These are phyloP conservation scores for Xenopus laevis DNA, from an alignment of 2,113 vertebrate species.

Conservation along the genomic window DNA sequence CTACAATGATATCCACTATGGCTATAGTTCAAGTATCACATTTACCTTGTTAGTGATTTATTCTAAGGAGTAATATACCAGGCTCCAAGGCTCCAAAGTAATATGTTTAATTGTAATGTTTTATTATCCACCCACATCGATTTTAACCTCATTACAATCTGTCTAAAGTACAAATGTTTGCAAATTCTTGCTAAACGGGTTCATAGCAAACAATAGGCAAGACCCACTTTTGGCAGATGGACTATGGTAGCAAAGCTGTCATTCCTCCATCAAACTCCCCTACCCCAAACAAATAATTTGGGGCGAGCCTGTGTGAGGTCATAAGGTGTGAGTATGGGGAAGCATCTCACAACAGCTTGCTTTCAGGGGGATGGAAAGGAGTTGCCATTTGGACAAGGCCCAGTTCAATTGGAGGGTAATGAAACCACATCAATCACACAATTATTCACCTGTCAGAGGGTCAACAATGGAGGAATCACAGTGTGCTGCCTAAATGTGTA, in stretches of 20 bases:
- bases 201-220: slow-evolving; percentile 6
- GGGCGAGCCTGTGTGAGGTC: slow-evolving; percentile 32
- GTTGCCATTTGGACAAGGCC: background rate
- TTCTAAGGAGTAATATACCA: too few relatives aligned
- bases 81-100: too few relatives aligned
- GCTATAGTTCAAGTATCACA: too few relatives aligned
- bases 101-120: too few relatives aligned
- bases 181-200: background rate
- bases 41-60: too few relatives aligned
- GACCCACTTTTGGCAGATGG: slow-evolving; percentile 28
- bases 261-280: slow-evolving; percentile 21
- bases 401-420: slow-evolving; percentile 45
- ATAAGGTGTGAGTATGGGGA: slow-evolving; percentile 11
- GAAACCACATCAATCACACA: slow-evolving; percentile 75
- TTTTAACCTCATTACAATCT: background rate
- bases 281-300: slow-evolving; percentile 29
- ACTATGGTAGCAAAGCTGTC: slow-evolving; percentile 24
- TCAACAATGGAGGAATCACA: slow-evolving; percentile 57
- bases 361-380: slow-evolving; percentile 11
- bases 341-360: slow-evolving; percentile 15
- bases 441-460: slow-evolving; percentile 80
- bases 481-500: slow-evolving; percentile 28
- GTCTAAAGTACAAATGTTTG: background rate
- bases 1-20: too few relatives aligned
- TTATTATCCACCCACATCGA: background rate